Evolutionary conservation across 2,113 vertebrate species (phyloP), one percentile per base, ranked within the genome.

Genomic region (Otis tarda): DNA sequence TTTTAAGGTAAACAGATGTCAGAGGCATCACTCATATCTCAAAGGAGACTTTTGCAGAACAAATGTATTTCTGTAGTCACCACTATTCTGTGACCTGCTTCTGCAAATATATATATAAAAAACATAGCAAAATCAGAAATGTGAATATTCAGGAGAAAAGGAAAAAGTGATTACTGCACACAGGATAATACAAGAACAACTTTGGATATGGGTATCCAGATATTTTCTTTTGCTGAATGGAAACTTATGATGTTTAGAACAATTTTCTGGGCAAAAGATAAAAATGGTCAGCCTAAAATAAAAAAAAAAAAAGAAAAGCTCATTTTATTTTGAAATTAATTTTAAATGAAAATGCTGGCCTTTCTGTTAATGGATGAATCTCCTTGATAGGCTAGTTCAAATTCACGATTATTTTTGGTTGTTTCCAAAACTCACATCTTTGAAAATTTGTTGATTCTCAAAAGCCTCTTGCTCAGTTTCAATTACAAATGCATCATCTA

Each of bases 271-370:
- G 4, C 30, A 39, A 55, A 59, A 30, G 1, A 49, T 18, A 56
- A 53, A 83, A 69, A 43, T 39, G 2, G 1, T 43, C 6, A 55
- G 10, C 30, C 19, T 70, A 39, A 81, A 71, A 43, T 16, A 5
- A 75, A n/a, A 27, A 68, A 28, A 47, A n/a, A 1, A 9, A 37
- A 52, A 13, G 0, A 60, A 41, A 27, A 37, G 1, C 4, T 35
- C 0, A 6, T 70, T 92, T 87, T 0, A 35, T 45, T 41, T 39
- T 43, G 9, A 81, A 92, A 63, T 55, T 5, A 49, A 69, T 80
- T 60, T 47, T 4, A 47, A 49, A 56, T 57, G 0, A n/a, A 56
- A 61, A 41, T 8, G 0, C 47, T 78, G 14, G 1, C 3, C n/a
- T 63, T 81, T 87, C 17, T 69, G 2, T 77, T 74, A 69, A 18